Conservation (phyloP, 2,888 invertebrate species). For the Zaprionus lineosus region DNA sequence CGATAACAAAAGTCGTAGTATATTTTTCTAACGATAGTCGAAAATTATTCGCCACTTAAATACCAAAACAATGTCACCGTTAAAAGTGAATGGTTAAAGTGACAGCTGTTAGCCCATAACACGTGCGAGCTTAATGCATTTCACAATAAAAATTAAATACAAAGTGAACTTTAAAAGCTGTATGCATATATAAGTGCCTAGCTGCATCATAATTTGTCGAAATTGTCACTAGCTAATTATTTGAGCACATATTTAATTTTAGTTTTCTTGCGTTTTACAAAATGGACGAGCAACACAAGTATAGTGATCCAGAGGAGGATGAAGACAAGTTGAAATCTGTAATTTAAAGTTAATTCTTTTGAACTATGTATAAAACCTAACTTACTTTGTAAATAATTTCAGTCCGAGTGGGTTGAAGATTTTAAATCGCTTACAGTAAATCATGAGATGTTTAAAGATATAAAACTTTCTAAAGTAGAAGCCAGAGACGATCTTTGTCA, state of each 20-base stretch:
- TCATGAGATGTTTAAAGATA: conserved; percentile 69
- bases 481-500: conserved; percentile 46
- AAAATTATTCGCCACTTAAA: conserved; percentile 11
- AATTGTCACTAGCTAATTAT: background rate
- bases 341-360: conserved; percentile 1
- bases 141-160: conserved; percentile 34
- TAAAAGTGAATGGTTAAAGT: conserved; percentile 30
- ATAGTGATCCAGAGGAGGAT: conserved; percentile 82
- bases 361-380: background rate
- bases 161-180: conserved; percentile 6
- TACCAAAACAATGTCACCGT: conserved; percentile 54
- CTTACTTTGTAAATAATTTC: conserved; percentile 4
- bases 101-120: conserved; percentile 47
- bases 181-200: background rate
- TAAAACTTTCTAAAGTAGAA: conserved; percentile 44
- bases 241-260: no score
- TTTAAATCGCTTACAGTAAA: conserved; percentile 76
- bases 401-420: conserved; percentile 64
- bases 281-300: conserved; percentile 76
- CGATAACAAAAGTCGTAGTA: no score
- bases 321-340: conserved; percentile 52
- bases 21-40: conserved; percentile 20
- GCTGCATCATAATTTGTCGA: background rate
- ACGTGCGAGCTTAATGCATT: conserved; percentile 39
- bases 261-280: conserved; percentile 3